A percentile compares a stretch with the other conserved stretches of the same genome.
phyloP scores from a whole-genome alignment of 2,888 invertebrate genomes.

The Meghimatium bilineatum region DNA sequence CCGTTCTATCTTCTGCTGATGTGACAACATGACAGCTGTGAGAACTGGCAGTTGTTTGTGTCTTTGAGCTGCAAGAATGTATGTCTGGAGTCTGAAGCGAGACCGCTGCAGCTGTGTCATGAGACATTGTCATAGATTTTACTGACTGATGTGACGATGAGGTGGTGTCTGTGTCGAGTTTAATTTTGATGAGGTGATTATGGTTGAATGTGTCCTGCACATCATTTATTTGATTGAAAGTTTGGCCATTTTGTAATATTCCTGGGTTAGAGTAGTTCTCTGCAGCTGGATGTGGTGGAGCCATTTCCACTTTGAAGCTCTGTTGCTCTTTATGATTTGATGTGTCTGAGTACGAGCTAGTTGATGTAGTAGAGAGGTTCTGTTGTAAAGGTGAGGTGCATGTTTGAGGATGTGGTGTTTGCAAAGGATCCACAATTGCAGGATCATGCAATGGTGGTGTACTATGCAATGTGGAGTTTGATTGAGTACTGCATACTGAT shows the following conservation, averaged over 20 bases:
- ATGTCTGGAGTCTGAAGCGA: background rate
- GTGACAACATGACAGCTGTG: background rate
- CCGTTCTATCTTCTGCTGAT: background rate
- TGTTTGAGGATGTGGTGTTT: background rate
- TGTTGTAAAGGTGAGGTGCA: background rate
- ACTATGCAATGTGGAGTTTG: slow-evolving; percentile 5
- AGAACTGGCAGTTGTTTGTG: background rate
- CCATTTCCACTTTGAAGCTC: background rate
- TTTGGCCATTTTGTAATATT: background rate
- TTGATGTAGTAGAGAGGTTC: background rate
- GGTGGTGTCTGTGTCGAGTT: too few relatives aligned
- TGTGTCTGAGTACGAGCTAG: background rate
- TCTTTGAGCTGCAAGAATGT: background rate
- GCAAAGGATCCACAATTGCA: background rate
- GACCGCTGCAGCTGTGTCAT: too few relatives aligned
- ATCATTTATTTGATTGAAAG: background rate
- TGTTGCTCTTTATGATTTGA: background rate
- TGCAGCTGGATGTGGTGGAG: background rate
- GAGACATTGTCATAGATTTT: background rate
- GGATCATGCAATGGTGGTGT: background rate
- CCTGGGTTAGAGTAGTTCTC: background rate
- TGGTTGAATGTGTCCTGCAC: background rate
- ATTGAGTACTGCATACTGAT: slow-evolving; percentile 18
- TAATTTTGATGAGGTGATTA: background rate
- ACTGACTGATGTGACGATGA: background rate